Conservation (phyloP, 1,140 invertebrate genomes). For the Caligus rogercresseyi region DNA sequence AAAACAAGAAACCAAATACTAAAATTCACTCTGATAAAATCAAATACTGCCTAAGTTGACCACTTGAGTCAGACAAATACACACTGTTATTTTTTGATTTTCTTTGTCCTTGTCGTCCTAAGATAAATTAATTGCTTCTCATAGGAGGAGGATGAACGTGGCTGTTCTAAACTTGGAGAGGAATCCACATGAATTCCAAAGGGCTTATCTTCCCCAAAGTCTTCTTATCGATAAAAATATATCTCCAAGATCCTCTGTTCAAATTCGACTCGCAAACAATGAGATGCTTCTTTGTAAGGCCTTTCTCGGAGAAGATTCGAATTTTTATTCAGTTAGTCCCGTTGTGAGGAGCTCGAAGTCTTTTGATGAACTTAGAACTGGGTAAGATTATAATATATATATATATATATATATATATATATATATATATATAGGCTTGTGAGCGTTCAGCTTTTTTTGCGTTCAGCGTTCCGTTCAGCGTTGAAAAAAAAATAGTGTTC, state of each 20-base stretch:
- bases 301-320: background rate
- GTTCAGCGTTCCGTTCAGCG: too few species aligned
- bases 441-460: too few species aligned
- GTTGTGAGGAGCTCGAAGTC: background rate
- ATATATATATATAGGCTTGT: too few species aligned
- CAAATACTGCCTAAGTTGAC: background rate
- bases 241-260: background rate
- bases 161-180: background rate
- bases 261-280: background rate
- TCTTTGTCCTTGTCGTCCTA: background rate
- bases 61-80: background rate
- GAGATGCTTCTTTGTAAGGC: background rate
- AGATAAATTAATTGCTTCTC: background rate
- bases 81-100: background rate
- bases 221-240: background rate
- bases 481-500: too few species aligned
- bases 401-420: background rate
- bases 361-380: background rate
- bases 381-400: background rate
- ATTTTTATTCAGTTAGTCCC: background rate
- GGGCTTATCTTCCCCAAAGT: background rate
- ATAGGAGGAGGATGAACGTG: background rate
- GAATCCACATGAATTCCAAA: background rate
- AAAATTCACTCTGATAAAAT: background rate
- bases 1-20: background rate